phyloP scores from a whole-genome alignment of 2,797 vertebrate species.

The Triplophysa yarkandensis region DNA sequence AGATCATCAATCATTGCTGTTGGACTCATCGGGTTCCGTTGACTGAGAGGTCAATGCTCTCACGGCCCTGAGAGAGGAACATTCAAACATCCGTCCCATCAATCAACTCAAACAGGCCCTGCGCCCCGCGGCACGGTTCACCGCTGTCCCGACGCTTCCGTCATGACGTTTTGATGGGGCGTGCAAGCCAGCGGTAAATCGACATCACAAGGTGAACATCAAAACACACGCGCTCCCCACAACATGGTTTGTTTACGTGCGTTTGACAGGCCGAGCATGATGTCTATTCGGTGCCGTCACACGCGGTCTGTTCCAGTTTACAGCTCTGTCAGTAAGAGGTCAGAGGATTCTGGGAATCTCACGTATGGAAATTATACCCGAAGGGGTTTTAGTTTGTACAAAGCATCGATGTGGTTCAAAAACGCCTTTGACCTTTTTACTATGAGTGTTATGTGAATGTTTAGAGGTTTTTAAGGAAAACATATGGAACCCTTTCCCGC shows the following conservation, averaged over 20 bases:
- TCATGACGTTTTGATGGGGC: conserved; percentile 37
- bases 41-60: conserved; percentile 5
- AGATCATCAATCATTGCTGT: conserved; percentile 16
- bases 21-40: not conserved
- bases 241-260: conserved; percentile 33
- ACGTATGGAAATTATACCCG: not conserved
- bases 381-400: not conserved
- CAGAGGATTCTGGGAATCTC: conserved; percentile 15
- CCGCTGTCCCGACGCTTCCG: not conserved
- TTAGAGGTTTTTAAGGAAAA: not conserved
- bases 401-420: not conserved
- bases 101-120: conserved; percentile 30
- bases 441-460: not conserved
- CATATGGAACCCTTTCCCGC: not conserved
- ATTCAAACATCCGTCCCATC: conserved; percentile 20
- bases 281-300: conserved; percentile 30
- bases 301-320: conserved; percentile 35
- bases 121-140: not conserved
- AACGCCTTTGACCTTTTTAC: conserved; percentile 1
- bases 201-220: conserved; percentile 43
- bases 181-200: conserved; percentile 40
- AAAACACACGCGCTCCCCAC: conserved; percentile 27
- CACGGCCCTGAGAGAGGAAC: conserved; percentile 13
- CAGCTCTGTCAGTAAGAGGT: conserved; percentile 16
- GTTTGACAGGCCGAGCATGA: conserved; percentile 39